phyloP scores from a whole-genome alignment of 2,113 vertebrate genomes.

The Hystrix brachyura region DNA sequence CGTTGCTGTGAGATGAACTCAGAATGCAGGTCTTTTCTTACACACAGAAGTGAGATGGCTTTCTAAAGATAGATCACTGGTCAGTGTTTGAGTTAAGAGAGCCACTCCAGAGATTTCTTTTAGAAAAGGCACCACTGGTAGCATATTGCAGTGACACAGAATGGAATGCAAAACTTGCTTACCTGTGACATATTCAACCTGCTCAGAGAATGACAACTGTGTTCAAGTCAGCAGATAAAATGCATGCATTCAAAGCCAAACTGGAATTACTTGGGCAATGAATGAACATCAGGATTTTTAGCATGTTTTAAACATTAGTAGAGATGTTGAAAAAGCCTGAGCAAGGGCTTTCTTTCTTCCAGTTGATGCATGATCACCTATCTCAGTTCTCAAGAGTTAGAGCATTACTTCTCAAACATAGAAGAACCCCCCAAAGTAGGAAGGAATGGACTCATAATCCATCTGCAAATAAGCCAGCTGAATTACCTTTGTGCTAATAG shows the following conservation, averaged over 20 bases:
- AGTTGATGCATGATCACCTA: not conserved
- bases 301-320: not conserved
- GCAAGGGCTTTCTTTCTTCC: not conserved
- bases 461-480: not conserved
- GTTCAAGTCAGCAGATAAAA: not conserved
- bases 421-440: not conserved
- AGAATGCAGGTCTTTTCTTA: not conserved
- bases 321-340: not conserved
- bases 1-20: not conserved
- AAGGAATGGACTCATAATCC: not conserved
- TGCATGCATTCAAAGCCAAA: not conserved
- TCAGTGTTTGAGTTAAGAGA: not conserved
- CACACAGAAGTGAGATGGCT: not conserved
- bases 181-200: not conserved
- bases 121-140: not conserved
- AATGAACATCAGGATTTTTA: not conserved
- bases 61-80: not conserved
- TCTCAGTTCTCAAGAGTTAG: not conserved
- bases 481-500: not conserved
- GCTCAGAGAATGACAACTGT: not conserved
- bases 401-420: not conserved
- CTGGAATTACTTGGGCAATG: not conserved
- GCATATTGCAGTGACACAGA: not conserved
- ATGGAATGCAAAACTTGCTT: not conserved
- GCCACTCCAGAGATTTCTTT: not conserved